Evolutionary conservation across 2,113 vertebrate species (phyloP).

Genomic region (Irena cyanogastra): DNA sequence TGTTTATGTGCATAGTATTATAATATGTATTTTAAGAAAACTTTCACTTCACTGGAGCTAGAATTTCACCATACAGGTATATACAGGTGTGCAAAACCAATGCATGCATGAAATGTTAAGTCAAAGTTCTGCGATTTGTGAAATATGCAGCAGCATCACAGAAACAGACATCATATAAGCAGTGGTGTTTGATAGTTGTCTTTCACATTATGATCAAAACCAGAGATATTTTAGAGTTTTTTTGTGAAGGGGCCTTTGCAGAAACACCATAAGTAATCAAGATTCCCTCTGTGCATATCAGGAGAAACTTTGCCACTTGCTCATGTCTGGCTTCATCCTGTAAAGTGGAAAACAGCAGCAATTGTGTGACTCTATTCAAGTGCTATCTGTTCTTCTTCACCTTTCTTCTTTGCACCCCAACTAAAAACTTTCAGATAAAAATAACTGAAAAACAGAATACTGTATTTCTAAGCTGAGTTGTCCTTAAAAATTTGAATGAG

Average conservation of each 20-base stretch:
- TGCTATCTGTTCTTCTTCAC: not conserved
- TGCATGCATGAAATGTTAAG: not conserved
- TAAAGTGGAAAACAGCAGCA: not conserved
- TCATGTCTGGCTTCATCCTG: not conserved
- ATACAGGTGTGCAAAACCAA: not conserved
- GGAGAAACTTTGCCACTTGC: not conserved
- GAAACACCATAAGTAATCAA: not conserved
- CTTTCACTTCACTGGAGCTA: not conserved
- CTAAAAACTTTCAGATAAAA: conserved; percentile 1
- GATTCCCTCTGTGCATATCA: not conserved
- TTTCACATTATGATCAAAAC: not conserved
- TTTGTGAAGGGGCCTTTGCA: not conserved
- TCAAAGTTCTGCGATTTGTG: not conserved
- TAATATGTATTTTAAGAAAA: not conserved
- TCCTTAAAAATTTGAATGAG: conserved; percentile 49
- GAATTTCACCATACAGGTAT: not conserved
- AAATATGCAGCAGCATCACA: not conserved
- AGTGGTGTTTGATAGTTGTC: not conserved
- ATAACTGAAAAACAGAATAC: not conserved
- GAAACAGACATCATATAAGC: not conserved
- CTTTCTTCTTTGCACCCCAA: not conserved
- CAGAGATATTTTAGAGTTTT: not conserved
- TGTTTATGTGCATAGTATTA: not conserved
- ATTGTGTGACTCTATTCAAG: not conserved
- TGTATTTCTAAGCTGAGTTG: not conserved